These are phyloP conservation scores for Latrodectus geometricus DNA, from an alignment of 1,140 invertebrate genomes.

Conservation along the genomic window DNA sequence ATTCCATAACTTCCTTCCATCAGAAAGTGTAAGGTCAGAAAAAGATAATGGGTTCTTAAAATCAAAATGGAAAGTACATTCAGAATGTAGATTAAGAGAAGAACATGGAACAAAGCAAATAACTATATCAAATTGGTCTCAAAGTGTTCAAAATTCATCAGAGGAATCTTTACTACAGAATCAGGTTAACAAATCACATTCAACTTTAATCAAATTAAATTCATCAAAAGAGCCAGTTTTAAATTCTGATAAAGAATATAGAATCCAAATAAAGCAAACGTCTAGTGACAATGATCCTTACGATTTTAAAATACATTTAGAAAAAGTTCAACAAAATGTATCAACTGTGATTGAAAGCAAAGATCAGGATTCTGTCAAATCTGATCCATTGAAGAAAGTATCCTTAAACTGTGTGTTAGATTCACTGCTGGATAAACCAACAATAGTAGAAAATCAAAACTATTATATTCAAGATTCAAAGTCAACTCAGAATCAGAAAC, in stretches of 20 bases:
- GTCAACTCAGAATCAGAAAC: slow-evolving; percentile 22
- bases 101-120: slow-evolving; percentile 66
- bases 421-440: slow-evolving; percentile 39
- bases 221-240: not conserved
- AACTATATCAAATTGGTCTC: slow-evolving; percentile 64
- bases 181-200: not conserved
- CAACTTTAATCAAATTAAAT: not conserved
- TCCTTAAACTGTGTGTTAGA: slow-evolving; percentile 42
- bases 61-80: slow-evolving; percentile 57
- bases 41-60: slow-evolving; percentile 45
- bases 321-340: not conserved
- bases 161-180: not conserved
- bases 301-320: slow-evolving; percentile 41
- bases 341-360: not conserved
- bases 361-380: not conserved
- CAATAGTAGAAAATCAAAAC: slow-evolving; percentile 3
- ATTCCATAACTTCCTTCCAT: slow-evolving; percentile 76
- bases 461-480: not conserved
- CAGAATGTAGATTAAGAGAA: slow-evolving; percentile 63
- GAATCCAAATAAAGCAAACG: not conserved
- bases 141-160: slow-evolving; percentile 48
- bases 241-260: no score
- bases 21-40: slow-evolving; percentile 62
- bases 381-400: slow-evolving; percentile 18
- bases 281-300: slow-evolving; percentile 30